Percentiles rank a stretch among this genome's conserved stretches.
Evolutionary conservation across 2,888 invertebrate genomes (phyloP).

Genomic region (Lasioglossum oenotherae): DNA sequence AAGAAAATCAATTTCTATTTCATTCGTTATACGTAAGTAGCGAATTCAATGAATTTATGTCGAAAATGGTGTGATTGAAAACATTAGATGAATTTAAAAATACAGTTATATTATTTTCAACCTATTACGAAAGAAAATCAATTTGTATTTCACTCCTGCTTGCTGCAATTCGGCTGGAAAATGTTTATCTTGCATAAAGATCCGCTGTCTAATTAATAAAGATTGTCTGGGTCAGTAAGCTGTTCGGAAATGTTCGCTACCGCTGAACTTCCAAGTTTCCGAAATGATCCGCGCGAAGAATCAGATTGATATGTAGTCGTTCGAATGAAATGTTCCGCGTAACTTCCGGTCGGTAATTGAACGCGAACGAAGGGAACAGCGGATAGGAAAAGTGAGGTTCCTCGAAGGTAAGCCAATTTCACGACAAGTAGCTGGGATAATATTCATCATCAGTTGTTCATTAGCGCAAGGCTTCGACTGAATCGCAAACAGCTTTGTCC

Average conservation of each 20-base stretch:
- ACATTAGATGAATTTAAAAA: too few species aligned
- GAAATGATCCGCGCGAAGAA: background rate
- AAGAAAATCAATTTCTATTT: too few species aligned
- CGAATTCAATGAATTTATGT: too few species aligned
- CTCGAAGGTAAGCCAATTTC: constrained; percentile 33
- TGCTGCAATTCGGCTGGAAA: too few species aligned
- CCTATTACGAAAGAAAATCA: too few species aligned
- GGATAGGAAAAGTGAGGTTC: constrained; percentile 41
- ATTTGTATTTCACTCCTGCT: too few species aligned
- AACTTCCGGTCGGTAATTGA: constrained; percentile 42
- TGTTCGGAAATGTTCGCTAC: background rate
- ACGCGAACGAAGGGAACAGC: constrained; percentile 42
- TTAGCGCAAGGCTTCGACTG: constrained; percentile 25
- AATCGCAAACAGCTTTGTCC: constrained; percentile 31
- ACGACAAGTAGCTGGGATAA: constrained; percentile 47
- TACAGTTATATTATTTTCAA: too few species aligned
- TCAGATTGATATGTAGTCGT: background rate
- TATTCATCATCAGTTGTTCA: constrained; percentile 43
- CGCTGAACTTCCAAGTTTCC: background rate
- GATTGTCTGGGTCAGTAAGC: background rate
- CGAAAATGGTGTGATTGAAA: too few species aligned
- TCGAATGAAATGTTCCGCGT: background rate
- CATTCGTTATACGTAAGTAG: too few species aligned
- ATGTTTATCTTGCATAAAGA: too few species aligned
- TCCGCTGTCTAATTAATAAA: too few species aligned